phyloP scores from a whole-genome alignment of 2,113 vertebrate genomes.

The Terrapene triunguis region DNA sequence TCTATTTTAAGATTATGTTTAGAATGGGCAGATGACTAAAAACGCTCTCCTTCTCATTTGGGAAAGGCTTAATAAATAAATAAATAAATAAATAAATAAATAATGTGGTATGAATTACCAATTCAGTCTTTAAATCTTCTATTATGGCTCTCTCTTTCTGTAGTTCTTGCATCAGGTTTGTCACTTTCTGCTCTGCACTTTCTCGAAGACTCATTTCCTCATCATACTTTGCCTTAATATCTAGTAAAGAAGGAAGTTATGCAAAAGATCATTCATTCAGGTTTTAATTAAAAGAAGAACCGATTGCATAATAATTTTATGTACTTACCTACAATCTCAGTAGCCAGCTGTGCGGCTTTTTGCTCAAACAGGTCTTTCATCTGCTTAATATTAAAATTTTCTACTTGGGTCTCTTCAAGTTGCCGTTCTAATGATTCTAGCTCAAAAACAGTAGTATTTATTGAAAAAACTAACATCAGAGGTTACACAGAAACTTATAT shows the following conservation, averaged over 20 bases:
- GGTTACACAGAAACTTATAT: not conserved
- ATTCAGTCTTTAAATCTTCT: conserved; percentile 90
- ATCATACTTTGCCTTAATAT: conserved; percentile 95
- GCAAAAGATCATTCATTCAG: conserved; percentile 11
- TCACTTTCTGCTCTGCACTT: conserved; percentile 87
- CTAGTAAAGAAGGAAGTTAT: conserved; percentile 75
- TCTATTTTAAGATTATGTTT: conserved; percentile 7
- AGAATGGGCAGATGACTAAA: not conserved
- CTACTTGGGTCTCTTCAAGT: conserved; percentile 93
- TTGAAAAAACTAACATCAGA: not conserved
- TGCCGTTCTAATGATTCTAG: conserved; percentile 87
- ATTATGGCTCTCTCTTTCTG: conserved; percentile 84
- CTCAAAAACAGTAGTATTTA: conserved; percentile 68
- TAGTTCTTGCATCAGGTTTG: conserved; percentile 86
- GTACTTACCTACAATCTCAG: conserved; percentile 95
- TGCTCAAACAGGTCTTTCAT: conserved; percentile 99
- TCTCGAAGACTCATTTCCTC: conserved; percentile 93
- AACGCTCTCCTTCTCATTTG: not conserved
- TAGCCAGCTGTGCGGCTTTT: conserved; percentile 96
- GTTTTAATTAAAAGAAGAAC: not conserved
- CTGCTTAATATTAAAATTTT: conserved; percentile 98
- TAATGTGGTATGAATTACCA: conserved; percentile 83
- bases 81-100: not conserved
- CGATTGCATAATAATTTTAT: not conserved
- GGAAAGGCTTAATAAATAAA: not conserved